A percentile compares a stretch with the other conserved stretches of the same genome.
These are phyloP conservation scores for Benthosema pterotum DNA, from an alignment of 2,797 vertebrate species.

Conservation along the genomic window DNA sequence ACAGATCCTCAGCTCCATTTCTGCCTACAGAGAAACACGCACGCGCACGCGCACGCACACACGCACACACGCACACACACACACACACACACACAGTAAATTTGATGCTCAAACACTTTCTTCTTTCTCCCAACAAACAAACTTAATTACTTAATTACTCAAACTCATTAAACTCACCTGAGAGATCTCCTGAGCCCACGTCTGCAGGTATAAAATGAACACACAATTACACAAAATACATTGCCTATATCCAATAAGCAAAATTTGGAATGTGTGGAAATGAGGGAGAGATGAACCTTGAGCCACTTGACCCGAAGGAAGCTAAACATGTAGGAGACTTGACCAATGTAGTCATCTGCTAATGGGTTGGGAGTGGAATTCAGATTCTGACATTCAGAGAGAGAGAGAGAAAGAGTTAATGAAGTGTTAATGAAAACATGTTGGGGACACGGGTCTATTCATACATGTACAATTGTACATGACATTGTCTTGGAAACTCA, in stretches of 20 bases:
- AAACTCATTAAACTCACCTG: constrained; percentile 88
- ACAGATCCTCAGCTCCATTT: constrained; percentile 92
- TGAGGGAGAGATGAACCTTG: constrained; percentile 88
- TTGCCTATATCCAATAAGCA: constrained; percentile 13
- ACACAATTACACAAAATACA: constrained; percentile 20
- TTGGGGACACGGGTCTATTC: background rate
- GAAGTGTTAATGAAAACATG: background rate
- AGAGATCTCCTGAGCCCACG: constrained; percentile 95
- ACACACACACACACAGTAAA: constrained; percentile 7
- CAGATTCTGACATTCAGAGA: constrained; percentile 81
- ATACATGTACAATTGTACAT: background rate
- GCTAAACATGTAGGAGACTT: constrained; percentile 96
- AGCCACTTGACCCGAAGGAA: constrained; percentile 98
- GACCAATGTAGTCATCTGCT: constrained; percentile 90
- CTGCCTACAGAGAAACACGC: constrained; percentile 82
- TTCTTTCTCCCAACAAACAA: background rate
- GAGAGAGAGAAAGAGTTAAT: constrained; percentile 18
- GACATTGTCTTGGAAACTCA: constrained; percentile 75
- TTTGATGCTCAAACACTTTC: no score
- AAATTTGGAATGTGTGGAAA: no score
- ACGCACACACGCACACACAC: constrained; percentile 3
- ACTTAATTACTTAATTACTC: background rate
- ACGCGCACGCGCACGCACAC: constrained; percentile 43
- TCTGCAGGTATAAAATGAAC: constrained; percentile 82
- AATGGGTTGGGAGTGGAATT: constrained; percentile 80